A percentile compares a stretch with the other conserved stretches of the same genome.
Evolutionary conservation across 2,113 vertebrate genomes (phyloP).

Genomic region (Scartelaos histophorus): DNA sequence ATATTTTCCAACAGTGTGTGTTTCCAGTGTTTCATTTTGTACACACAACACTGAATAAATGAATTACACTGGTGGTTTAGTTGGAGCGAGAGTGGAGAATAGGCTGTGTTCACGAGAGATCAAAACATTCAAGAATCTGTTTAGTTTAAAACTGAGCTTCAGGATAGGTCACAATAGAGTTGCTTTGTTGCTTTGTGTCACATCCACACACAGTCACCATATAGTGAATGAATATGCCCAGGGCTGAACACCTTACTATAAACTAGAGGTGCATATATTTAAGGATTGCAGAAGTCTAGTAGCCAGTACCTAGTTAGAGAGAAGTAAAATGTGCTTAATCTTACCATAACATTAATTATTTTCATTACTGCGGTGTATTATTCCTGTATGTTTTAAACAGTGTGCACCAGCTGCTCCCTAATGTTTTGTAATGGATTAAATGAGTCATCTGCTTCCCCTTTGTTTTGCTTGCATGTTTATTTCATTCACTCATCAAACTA

Average conservation of each 20-base stretch:
- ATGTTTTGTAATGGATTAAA: constrained; percentile 6
- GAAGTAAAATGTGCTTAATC: not conserved
- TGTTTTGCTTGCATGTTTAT: constrained; percentile 9
- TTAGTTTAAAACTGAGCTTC: no score
- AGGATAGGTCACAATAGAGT: no score
- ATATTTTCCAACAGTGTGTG: no score
- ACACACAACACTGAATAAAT: no score
- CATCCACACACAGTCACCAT: not conserved
- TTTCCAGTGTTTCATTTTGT: no score
- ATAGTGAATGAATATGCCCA: not conserved
- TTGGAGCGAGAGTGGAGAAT: no score
- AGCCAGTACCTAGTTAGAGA: not conserved
- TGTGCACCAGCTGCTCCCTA: constrained; percentile 6
- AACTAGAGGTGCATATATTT: no score
- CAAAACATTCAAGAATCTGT: no score
- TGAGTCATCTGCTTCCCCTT: not conserved
- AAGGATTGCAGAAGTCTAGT: not conserved
- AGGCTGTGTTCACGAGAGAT: no score
- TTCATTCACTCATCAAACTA: constrained; percentile 9
- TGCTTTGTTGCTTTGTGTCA: no score
- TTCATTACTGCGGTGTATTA: not conserved
- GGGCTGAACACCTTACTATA: no score
- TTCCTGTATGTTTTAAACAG: not conserved
- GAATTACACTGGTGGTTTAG: no score
- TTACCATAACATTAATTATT: not conserved